Conservation (phyloP, 2,888 invertebrate species). For the Drepanosiphum platanoidis region DNA sequence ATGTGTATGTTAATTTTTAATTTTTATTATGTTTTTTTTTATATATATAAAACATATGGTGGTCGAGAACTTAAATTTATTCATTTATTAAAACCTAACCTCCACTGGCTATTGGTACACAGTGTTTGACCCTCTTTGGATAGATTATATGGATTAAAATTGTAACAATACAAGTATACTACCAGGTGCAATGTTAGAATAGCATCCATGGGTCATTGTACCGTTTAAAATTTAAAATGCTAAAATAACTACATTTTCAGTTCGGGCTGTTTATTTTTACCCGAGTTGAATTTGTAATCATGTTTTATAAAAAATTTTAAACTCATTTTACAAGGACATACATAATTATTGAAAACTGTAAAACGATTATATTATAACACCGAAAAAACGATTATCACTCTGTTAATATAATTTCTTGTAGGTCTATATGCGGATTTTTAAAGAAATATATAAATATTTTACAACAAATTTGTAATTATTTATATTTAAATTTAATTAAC, state of each 20-base stretch:
- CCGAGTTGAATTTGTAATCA: neutral
- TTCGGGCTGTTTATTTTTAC: neutral
- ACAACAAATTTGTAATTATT: no score
- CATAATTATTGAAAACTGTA: neutral
- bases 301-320: neutral
- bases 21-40: neutral
- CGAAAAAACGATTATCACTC: neutral
- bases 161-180: constrained; percentile 20
- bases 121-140: constrained; percentile 10
- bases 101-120: neutral
- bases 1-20: neutral
- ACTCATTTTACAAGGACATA: neutral
- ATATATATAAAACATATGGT: neutral
- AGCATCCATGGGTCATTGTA: constrained; percentile 29
- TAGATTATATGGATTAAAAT: neutral
- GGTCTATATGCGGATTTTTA: no score
- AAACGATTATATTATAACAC: neutral
- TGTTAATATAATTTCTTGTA: no score
- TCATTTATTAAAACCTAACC: constrained; percentile 4
- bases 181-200: constrained; percentile 48
- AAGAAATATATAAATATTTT: no score
- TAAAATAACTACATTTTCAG: neutral
- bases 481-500: no score
- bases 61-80: neutral
- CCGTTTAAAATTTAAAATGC: neutral